A percentile compares a stretch with the other conserved stretches of the same genome.
Evolutionary conservation across 2,888 invertebrate species (phyloP).

Genomic region (Molanna angustata): DNA sequence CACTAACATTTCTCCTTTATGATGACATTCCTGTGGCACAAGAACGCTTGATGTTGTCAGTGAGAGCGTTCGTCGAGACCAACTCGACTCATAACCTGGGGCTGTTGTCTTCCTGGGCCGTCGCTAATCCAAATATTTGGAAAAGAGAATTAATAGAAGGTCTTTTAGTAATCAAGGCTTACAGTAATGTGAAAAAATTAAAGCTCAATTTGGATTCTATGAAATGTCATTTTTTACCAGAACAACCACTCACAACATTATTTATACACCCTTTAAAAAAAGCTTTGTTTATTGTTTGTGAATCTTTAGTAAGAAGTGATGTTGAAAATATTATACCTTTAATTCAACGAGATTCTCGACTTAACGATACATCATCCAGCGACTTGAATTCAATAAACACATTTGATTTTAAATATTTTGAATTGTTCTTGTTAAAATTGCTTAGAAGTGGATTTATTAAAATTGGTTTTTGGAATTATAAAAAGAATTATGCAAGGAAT

Average conservation of each 20-base stretch:
- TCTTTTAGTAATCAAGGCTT: constrained; percentile 49
- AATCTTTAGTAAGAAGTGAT: constrained; percentile 40
- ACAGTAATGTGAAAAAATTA: constrained; percentile 42
- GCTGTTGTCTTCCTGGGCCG: constrained; percentile 38
- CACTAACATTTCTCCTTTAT: constrained; percentile 25
- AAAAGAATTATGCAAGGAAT: neutral
- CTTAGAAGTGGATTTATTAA: constrained; percentile 4
- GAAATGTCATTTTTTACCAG: constrained; percentile 40
- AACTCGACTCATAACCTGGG: constrained; percentile 17
- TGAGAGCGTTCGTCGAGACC: constrained; percentile 24
- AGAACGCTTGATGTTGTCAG: constrained; percentile 39
- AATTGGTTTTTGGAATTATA: constrained; percentile 4
- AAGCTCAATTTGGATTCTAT: constrained; percentile 40
- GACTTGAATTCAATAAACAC: constrained; percentile 35
- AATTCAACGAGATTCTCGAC: neutral
- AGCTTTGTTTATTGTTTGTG: constrained; percentile 46
- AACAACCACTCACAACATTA: constrained; percentile 39
- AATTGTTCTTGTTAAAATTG: constrained; percentile 19
- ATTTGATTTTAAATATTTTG: constrained; percentile 16
- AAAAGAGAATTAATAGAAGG: constrained; percentile 50
- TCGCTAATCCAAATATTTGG: constrained; percentile 41
- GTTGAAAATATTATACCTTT: constrained; percentile 28
- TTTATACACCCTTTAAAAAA: constrained; percentile 47
- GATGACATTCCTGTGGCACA: constrained; percentile 19
- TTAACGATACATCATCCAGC: constrained; percentile 26